Percentiles rank a stretch among this genome's conserved stretches.
Conservation (phyloP, 2,888 invertebrate species). For the Lamproptera curius region DNA sequence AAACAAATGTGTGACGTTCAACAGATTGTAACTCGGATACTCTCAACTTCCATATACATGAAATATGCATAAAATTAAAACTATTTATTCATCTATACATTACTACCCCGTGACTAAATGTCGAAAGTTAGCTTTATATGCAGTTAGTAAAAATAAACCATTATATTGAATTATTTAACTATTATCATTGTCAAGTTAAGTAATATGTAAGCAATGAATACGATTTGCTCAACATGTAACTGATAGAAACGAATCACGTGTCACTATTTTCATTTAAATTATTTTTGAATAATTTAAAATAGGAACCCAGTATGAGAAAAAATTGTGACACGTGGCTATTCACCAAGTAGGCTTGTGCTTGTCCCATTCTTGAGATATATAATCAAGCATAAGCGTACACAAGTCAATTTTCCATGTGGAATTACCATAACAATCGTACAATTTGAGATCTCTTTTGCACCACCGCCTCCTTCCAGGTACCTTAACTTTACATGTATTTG, state of each 20-base stretch:
- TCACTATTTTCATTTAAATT: neutral
- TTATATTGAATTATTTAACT: too few species aligned
- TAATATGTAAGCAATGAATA: too few species aligned
- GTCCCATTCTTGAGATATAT: constrained; percentile 14
- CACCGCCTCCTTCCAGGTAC: constrained; percentile 61
- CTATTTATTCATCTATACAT: too few species aligned
- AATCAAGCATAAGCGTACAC: constrained; percentile 30
- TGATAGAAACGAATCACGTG: constrained; percentile 23
- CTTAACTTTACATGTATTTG: constrained; percentile 63
- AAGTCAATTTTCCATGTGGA: constrained; percentile 59
- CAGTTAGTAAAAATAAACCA: too few species aligned
- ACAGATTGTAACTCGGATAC: too few species aligned
- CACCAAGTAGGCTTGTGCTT: constrained; percentile 36
- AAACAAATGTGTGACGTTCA: too few species aligned
- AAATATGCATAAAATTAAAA: too few species aligned
- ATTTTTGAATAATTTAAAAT: neutral
- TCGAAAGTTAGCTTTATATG: too few species aligned
- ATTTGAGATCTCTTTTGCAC: constrained; percentile 59
- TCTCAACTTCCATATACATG: too few species aligned
- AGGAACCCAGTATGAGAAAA: neutral
- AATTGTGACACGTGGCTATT: constrained; percentile 21
- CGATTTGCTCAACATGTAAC: too few species aligned
- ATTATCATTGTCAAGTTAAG: too few species aligned
- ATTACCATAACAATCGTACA: constrained; percentile 64
- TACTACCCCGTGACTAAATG: too few species aligned